Evolutionary conservation across 2,113 vertebrate genomes (phyloP), one percentile per base, ranked within the genome.

Genomic region (Crypturellus undulatus): DNA sequence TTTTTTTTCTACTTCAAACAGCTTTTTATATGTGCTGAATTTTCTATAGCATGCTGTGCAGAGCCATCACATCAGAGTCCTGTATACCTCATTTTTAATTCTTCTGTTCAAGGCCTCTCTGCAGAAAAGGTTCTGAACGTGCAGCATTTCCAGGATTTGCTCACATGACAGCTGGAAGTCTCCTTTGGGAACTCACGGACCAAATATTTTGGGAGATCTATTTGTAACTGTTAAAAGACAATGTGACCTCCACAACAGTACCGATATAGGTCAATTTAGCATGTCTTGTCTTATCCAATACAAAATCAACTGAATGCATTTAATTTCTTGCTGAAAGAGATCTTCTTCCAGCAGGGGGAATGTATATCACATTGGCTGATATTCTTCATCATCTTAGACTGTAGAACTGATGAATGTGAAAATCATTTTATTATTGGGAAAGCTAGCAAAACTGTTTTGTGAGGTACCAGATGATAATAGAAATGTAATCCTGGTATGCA

Each of bases 331-430:
- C 28, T 54, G 45, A 73, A 88, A 70, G 17, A 86, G 7, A 36
- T 45, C 5, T 63, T 12, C 15, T 89, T 89, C 38, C 34, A 81
- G 34, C 24, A 71, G 52, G 58, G 3, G 8, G 3, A 76, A 92
- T 8, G 19, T 51, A 11, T 4, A 59, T 24, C 15, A 49, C 24
- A 71, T 42, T 10, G 0, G 17, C 49, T 1, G 2, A 12, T 62
- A 67, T 58, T 84, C 78, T 32, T 68, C 10, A 81, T 16, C 26
- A 2, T 84, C 26, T 79, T 43, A 75, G 3, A 8, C 64, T 68
- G 9, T 9, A 43, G 10, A 68, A 68, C 32, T 72, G 51, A 78
- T 18, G 11, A 67, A 38, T 0, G 0, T 40, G 45, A 81, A 94
- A 87, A 67, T 63, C 65, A 64, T 68, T 36, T 67, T 72, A 5